phyloP scores from a whole-genome alignment of 2,797 vertebrate species.

The Acanthurus lineatus region DNA sequence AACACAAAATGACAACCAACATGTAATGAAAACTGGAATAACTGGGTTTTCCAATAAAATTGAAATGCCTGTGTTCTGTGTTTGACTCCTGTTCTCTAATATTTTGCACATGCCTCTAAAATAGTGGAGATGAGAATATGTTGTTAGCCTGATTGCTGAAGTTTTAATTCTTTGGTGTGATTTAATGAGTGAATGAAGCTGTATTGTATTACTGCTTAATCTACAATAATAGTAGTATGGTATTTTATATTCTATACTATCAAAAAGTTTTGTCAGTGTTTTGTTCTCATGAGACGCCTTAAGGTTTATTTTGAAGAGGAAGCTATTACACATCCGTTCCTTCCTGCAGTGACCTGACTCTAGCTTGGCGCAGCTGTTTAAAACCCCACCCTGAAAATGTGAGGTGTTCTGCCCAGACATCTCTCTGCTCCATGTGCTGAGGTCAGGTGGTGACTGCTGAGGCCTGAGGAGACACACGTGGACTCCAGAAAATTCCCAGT shows the following conservation, averaged over 20 bases:
- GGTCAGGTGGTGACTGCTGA: constrained; percentile 42
- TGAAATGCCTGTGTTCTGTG: too few relatives aligned
- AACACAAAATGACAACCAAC: too few relatives aligned
- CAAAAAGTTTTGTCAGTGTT: background rate
- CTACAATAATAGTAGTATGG: too few relatives aligned
- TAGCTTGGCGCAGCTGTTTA: constrained; percentile 34
- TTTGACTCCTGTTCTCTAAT: too few relatives aligned
- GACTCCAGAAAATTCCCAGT: too few relatives aligned
- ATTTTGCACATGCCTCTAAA: too few relatives aligned
- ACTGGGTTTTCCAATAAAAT: too few relatives aligned
- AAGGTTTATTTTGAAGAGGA: constrained; percentile 59
- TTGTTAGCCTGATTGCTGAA: too few relatives aligned
- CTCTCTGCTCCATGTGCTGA: constrained; percentile 42
- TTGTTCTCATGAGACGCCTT: background rate
- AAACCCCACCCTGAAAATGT: constrained; percentile 77
- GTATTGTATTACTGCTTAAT: background rate
- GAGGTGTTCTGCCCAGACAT: constrained; percentile 65
- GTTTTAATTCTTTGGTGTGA: too few relatives aligned
- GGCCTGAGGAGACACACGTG: background rate
- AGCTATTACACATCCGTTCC: fast-evolving
- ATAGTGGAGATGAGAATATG: too few relatives aligned
- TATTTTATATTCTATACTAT: background rate
- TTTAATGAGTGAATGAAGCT: background rate
- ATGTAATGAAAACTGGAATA: too few relatives aligned
- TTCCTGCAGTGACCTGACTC: background rate